These are phyloP conservation scores for Smutsia gigantea DNA, from an alignment of 2,797 vertebrate species.

Conservation along the genomic window DNA sequence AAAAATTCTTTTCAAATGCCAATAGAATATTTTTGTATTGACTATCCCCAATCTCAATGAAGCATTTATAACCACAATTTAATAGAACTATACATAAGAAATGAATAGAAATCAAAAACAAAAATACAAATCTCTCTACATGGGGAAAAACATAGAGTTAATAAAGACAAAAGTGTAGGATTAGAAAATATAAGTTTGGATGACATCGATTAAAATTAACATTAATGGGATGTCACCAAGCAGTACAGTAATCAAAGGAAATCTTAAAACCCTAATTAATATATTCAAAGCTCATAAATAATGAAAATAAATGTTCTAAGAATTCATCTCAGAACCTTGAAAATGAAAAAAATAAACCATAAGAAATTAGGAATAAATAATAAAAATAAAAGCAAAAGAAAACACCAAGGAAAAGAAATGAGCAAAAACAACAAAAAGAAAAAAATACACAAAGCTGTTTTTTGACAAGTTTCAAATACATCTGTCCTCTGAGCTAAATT, in stretches of 20 bases:
- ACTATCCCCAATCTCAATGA: not conserved
- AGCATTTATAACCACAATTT: not conserved
- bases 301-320: not conserved
- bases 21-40: not conserved
- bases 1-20: not conserved
- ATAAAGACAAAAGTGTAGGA: not conserved
- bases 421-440: not conserved
- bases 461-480: not conserved
- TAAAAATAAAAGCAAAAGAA: not conserved
- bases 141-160: not conserved
- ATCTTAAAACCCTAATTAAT: not conserved
- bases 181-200: not conserved
- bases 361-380: not conserved
- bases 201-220: not conserved
- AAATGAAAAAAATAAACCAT: not conserved
- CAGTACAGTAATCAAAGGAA: not conserved
- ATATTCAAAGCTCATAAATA: not conserved
- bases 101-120: not conserved
- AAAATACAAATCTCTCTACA: not conserved
- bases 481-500: not conserved
- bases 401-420: not conserved
- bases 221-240: not conserved
- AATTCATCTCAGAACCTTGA: not conserved
- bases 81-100: not conserved
- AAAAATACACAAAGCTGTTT: not conserved